phyloP scores from a whole-genome alignment of 2,888 invertebrate species.

The Eucera pruinosa region DNA sequence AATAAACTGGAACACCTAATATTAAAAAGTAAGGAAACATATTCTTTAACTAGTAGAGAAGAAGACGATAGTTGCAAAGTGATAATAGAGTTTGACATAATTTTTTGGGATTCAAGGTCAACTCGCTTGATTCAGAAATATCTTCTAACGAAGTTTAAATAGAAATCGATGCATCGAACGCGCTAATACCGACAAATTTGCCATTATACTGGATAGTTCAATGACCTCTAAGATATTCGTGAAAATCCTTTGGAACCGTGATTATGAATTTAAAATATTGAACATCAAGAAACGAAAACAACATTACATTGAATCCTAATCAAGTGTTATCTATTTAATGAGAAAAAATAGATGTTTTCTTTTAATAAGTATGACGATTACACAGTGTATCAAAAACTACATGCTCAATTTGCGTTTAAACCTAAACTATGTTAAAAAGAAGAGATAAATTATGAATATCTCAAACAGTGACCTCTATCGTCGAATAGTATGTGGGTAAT shows the following conservation, averaged over 20 bases:
- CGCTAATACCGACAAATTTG: conserved; percentile 56
- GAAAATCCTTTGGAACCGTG: background rate
- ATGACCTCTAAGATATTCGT: conserved; percentile 6
- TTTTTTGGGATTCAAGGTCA: conserved; percentile 58
- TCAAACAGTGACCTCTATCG: conserved; percentile 69
- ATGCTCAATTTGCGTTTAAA: background rate
- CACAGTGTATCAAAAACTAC: background rate
- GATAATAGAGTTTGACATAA: conserved; percentile 25
- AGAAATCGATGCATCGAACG: conserved; percentile 37
- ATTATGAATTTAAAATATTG: background rate
- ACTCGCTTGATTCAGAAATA: conserved; percentile 6
- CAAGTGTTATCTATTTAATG: background rate
- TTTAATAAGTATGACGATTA: background rate
- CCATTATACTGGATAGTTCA: conserved; percentile 28
- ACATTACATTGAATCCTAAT: background rate
- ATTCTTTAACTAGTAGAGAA: background rate
- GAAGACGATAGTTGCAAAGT: conserved; percentile 1
- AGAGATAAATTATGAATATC: conserved; percentile 18
- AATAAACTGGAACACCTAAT: too few species aligned
- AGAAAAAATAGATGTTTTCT: background rate
- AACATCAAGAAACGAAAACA: too few species aligned
- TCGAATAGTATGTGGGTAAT: conserved; percentile 50
- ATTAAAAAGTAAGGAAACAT: background rate
- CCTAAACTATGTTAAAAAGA: conserved; percentile 6
- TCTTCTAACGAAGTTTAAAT: conserved; percentile 51